These are phyloP conservation scores for Ommatoiulus sabulosus DNA, from an alignment of 2,888 invertebrate genomes.

Conservation along the genomic window DNA sequence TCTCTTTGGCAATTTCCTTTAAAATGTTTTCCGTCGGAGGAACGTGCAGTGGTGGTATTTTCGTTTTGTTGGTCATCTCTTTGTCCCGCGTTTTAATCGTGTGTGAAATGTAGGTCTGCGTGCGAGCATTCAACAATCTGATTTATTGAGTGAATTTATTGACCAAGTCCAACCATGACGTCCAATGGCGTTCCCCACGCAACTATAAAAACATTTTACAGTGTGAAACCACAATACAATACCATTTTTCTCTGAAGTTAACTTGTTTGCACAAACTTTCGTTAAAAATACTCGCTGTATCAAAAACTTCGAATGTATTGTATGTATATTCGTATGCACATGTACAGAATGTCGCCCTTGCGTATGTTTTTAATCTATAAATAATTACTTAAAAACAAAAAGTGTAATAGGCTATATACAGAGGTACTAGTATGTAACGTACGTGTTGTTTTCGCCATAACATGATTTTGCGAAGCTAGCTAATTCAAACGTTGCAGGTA, in stretches of 20 bases:
- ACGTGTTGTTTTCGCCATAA: no score
- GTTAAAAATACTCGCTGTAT: not conserved
- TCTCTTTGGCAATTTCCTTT: slow-evolving; percentile 28
- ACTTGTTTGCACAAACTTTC: not conserved
- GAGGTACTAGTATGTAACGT: no score
- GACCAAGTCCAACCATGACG: slow-evolving; percentile 28
- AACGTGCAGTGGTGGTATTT: not conserved
- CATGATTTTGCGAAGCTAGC: no score
- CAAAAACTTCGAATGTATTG: not conserved
- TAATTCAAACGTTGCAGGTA: no score
- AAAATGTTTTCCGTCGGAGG: not conserved
- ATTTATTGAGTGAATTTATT: slow-evolving; percentile 28
- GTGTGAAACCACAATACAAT: not conserved
- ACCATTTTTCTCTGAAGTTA: not conserved
- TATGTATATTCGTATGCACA: no score
- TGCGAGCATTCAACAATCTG: slow-evolving; percentile 22
- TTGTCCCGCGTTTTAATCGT: not conserved
- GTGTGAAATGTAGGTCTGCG: slow-evolving; percentile 34
- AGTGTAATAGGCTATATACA: no score
- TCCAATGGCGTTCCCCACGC: not conserved
- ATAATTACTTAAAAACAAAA: no score
- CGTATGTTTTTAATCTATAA: no score
- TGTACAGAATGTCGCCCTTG: no score
- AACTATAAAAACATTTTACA: not conserved
- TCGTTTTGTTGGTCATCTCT: slow-evolving; percentile 23